Evolutionary conservation across 1,140 invertebrate genomes (phyloP), one percentile per base, ranked within the genome.

Genomic region (Spodoptera litura): DNA sequence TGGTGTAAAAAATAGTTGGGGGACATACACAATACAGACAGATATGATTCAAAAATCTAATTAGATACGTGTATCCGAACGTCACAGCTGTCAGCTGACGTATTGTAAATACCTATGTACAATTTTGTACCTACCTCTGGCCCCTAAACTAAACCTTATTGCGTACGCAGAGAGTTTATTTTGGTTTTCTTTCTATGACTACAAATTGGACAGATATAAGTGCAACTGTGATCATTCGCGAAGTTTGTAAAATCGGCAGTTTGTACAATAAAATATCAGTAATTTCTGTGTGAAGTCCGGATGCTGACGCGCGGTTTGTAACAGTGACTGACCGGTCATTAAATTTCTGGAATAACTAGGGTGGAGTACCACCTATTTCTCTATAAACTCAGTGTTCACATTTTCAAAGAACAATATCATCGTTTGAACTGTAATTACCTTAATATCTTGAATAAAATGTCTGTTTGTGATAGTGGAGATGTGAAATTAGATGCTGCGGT

Each of bases 401-500:
- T 53, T 35, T 38, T 38, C 20, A 10, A 6, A 5, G 9, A 1
- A 20, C 20, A 15, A 31, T 31, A 31, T 0, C 8, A n/a, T 55
- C 35, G 31, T 62, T 38, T 15, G 2, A 1, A 58, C 13, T n/a
- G 11, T 52, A 6, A 56, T 72, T 56, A 2, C 15, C 9, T 72
- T 15, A 56, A n/a, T 70, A 71, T 59, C 68, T 68, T 76, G 35
- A 61, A 4, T 73, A 91, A 85, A 81, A 93, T 93, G 91, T 78
- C 83, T 79, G 35, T 80, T 2, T 91, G 87, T 85, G 85, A 91
- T 4, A 94, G 91, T 82, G 91, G 93, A 53, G 89, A 94, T 75
- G 31, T 53, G 35, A 89, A 89, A 81, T 83, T 94, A 59, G 90
- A 94, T 86, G 78, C 83, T 8, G 89, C 87, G 51, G 85, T 94